Conservation (phyloP, 2,888 invertebrate species). For the Argyresthia albistria region DNA sequence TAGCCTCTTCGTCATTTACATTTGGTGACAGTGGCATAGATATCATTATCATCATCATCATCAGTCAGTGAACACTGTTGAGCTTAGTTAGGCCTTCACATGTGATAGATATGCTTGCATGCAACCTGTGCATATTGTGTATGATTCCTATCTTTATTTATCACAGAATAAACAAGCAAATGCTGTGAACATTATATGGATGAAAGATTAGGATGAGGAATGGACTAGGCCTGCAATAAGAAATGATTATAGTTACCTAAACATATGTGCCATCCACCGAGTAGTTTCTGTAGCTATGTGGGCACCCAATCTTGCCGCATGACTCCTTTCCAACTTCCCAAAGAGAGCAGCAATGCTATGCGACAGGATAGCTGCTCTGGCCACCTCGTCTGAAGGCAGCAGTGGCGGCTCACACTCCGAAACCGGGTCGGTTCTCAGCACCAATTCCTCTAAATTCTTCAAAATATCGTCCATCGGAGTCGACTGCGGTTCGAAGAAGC, state of each 20-base stretch:
- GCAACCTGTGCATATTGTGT: too few relatives aligned
- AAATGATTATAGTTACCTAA: slow-evolving; percentile 70
- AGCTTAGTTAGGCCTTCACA: too few relatives aligned
- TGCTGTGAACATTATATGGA: too few relatives aligned
- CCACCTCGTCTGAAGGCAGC: slow-evolving; percentile 74
- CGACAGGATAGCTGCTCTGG: slow-evolving; percentile 79
- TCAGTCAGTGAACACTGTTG: too few relatives aligned
- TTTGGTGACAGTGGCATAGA: too few relatives aligned
- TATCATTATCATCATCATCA: too few relatives aligned
- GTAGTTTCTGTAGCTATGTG: slow-evolving; percentile 89
- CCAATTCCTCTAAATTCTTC: slow-evolving; percentile 70
- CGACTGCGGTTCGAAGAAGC: slow-evolving; percentile 69
- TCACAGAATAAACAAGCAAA: too few relatives aligned
- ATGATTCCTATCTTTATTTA: too few relatives aligned
- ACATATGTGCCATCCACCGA: slow-evolving; percentile 89
- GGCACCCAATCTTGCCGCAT: slow-evolving; percentile 84
- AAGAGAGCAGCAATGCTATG: slow-evolving; percentile 91
- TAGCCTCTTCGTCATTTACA: too few relatives aligned
- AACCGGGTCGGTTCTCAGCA: slow-evolving; percentile 74
- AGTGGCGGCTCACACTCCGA: slow-evolving; percentile 77
- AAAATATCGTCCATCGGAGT: slow-evolving; percentile 75
- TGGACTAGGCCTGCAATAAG: too few relatives aligned
- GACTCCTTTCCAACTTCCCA: slow-evolving; percentile 84
- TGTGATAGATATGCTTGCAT: too few relatives aligned
- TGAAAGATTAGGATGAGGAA: too few relatives aligned